Evolutionary conservation across 2,797 vertebrate genomes (phyloP).

Genomic region (Microtus californicus): DNA sequence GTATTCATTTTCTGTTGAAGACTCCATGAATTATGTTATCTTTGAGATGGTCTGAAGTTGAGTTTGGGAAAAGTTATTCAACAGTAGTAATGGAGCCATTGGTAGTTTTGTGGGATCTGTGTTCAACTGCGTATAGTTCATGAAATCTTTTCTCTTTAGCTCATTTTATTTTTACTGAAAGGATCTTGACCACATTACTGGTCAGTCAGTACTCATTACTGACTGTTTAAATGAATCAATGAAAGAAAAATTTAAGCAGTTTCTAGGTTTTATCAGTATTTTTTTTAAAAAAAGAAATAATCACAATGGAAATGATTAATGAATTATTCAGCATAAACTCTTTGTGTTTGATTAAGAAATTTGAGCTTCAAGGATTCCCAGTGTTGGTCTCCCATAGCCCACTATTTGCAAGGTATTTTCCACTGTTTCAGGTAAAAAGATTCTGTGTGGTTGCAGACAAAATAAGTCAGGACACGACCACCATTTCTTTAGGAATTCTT

Average conservation of each 20-base stretch:
- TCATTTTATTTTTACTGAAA: constrained; percentile 47
- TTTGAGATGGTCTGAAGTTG: not conserved
- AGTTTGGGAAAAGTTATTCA: constrained; percentile 29
- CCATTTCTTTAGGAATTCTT: not conserved
- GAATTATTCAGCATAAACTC: not conserved
- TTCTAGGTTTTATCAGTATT: not conserved
- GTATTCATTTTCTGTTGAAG: not conserved
- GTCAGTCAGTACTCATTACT: not conserved
- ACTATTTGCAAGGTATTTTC: not conserved
- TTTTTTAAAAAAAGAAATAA: not conserved
- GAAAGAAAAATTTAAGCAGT: not conserved
- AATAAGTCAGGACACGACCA: not conserved
- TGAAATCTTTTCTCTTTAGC: not conserved
- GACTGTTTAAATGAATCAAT: not conserved
- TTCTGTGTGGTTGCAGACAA: not conserved
- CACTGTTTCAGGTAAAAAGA: not conserved
- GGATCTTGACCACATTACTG: not conserved
- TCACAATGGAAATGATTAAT: not conserved
- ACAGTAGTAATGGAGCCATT: not conserved
- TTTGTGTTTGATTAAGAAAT: not conserved
- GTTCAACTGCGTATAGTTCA: constrained; percentile 21
- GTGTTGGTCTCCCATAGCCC: not conserved
- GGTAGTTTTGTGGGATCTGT: not conserved
- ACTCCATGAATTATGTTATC: not conserved
- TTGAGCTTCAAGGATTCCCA: not conserved